Evolutionary conservation across 2,888 invertebrate genomes (phyloP).

Genomic region (Encarsia formosa): DNA sequence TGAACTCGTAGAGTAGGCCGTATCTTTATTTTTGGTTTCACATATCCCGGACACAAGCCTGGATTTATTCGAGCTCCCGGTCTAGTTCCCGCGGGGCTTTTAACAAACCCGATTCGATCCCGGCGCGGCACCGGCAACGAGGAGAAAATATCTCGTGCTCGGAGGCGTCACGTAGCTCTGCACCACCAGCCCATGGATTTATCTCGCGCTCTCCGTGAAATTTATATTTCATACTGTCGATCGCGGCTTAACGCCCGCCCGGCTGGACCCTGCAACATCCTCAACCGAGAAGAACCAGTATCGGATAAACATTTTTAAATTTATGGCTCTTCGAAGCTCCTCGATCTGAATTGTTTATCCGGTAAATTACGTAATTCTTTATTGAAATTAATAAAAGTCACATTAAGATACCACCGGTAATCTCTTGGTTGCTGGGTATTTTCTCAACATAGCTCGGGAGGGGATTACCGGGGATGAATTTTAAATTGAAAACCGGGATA

Average conservation of each 20-base stretch:
- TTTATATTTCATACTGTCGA: conserved; percentile 35
- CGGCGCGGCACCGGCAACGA: conserved; percentile 24
- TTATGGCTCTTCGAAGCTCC: too few relatives aligned
- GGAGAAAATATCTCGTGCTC: conserved; percentile 28
- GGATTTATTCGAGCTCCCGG: conserved; percentile 29
- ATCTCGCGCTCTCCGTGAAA: conserved; percentile 30
- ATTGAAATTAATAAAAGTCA: too few relatives aligned
- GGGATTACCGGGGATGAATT: too few relatives aligned
- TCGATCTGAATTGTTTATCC: too few relatives aligned
- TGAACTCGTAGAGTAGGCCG: background rate
- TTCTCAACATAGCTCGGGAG: too few relatives aligned
- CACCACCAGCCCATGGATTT: conserved; percentile 25
- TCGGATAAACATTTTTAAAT: too few relatives aligned
- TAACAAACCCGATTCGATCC: conserved; percentile 32
- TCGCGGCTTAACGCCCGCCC: conserved; percentile 31
- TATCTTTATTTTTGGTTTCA: background rate
- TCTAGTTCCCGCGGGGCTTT: conserved; percentile 28
- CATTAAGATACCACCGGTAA: too few relatives aligned
- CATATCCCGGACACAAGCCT: conserved; percentile 17
- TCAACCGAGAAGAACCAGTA: too few relatives aligned
- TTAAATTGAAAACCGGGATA: too few relatives aligned
- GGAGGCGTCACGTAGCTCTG: conserved; percentile 29
- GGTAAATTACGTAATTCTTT: too few relatives aligned
- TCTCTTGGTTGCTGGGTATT: too few relatives aligned
- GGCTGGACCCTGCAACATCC: too few relatives aligned